phyloP scores from a whole-genome alignment of 2,888 invertebrate species.

The Mallateleia sp. region DNA sequence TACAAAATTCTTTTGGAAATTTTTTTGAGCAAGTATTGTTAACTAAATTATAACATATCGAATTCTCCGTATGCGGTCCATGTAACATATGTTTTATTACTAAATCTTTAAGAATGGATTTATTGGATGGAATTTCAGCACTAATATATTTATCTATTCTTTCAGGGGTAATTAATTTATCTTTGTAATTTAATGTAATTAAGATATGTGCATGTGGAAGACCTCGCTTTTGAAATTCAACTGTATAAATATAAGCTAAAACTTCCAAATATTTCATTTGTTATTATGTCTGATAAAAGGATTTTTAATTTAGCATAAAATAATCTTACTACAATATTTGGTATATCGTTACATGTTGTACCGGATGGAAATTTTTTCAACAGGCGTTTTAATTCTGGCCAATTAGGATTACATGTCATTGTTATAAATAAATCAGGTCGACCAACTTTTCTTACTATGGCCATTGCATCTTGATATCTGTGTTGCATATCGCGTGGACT shows the following conservation, averaged over 20 bases:
- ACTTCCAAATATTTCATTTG: background rate
- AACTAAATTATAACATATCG: background rate
- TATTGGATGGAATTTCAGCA: slow-evolving; percentile 13
- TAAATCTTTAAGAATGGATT: background rate
- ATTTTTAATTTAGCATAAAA: background rate
- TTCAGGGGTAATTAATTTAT: slow-evolving; percentile 7
- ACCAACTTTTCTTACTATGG: slow-evolving; percentile 86
- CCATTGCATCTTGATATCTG: slow-evolving; percentile 76
- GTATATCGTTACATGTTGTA: background rate
- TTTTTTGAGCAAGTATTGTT: slow-evolving; percentile 8
- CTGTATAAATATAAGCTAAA: background rate
- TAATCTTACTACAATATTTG: background rate
- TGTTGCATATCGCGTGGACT: slow-evolving; percentile 87
- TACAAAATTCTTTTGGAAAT: slow-evolving; percentile 23
- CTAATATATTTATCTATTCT: slow-evolving; percentile 15
- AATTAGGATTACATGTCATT: slow-evolving; percentile 86
- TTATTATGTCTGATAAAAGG: background rate
- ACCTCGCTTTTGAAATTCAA: background rate
- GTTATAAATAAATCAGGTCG: slow-evolving; percentile 87
- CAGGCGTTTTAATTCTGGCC: slow-evolving; percentile 82
- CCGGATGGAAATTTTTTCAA: background rate
- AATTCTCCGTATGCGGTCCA: slow-evolving; percentile 1
- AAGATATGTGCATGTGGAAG: background rate
- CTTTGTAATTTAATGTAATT: background rate
- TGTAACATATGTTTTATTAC: slow-evolving; percentile 13